Base-by-base conservation (phyloP, 2,888 invertebrate genomes). In the Criorhina ranunculi region DNA sequence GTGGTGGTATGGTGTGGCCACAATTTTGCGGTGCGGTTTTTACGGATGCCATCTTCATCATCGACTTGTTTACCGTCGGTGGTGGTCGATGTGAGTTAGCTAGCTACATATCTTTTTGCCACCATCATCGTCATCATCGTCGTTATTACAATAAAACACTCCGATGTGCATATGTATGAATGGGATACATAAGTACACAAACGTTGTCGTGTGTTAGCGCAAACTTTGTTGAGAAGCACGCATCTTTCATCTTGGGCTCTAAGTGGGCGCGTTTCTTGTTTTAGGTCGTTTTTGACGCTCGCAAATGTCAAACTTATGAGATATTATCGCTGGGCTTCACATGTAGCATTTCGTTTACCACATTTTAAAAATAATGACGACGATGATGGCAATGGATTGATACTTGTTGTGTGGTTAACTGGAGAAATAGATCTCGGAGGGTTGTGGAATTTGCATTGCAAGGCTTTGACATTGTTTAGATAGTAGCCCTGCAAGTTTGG, bases 31-130 rank as follows among this genome's bases (percentile, higher is more conserved):
- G 80, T 87, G 87, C 59, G 86, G 86, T 87, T 87, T 80, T 62
- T 81, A 87, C 87, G 81, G 87, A 86, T 86, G 87, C 86, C 86
- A 87, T 85, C 87, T 76, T 81, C 83, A 87, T 78, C 72, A 72
- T 75, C 42, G 73, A 60, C 59, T 44, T 80, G 69, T 85, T 85
- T 77, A 60, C 80, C 86, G 59, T 75, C 86, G 73, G 80, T 81
- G 85, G 86, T 86, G 76, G 86, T 86, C 86, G 76, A 59, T 55
- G 0, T 57, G 51, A 64, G 75, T 67, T 73, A 57, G 46, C 33
- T 59, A 17, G 57, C 40, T 57, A 60, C 66, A 60, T 57, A 60
- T 60, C 79, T 73, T 49, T 66, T 70, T 80, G 75, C 80, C 75
- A 80, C 73, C 77, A 82, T 77, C 46, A 40, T 66, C 35, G 60